Conservation (phyloP, 92 coral and sea anemone genomes). For the Metridium senile region DNA sequence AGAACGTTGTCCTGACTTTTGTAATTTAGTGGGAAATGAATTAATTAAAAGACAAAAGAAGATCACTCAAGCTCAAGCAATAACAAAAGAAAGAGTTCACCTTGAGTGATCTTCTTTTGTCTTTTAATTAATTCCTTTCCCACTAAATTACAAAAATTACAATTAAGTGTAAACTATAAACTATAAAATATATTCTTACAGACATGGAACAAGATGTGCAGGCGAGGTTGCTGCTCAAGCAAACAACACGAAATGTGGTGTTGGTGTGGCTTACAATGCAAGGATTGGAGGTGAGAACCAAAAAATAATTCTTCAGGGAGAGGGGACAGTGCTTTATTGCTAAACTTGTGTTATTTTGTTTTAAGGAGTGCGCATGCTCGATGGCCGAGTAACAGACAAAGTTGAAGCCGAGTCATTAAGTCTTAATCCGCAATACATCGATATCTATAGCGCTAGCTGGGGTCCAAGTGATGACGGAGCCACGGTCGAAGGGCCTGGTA, state of each 20-base stretch:
- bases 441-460: slow-evolving; percentile 98
- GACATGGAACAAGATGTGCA: slow-evolving; percentile 99
- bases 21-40: too few species aligned
- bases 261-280: slow-evolving; percentile 96
- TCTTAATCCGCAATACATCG: slow-evolving; percentile 96
- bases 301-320: background rate
- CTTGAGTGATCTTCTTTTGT: too few species aligned
- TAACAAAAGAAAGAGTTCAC: too few species aligned
- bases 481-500: slow-evolving; percentile 99
- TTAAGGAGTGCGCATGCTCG: slow-evolving; percentile 98
- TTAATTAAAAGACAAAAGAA: too few species aligned
- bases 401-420: slow-evolving; percentile 98
- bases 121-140: too few species aligned
- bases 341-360: background rate
- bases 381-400: slow-evolving; percentile 99
- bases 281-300: slow-evolving; percentile 83
- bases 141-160: too few species aligned
- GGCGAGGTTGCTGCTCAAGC: slow-evolving; percentile 99
- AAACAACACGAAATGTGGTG: slow-evolving; percentile 95
- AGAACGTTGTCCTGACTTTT: too few species aligned
- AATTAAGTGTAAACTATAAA: too few species aligned
- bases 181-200: too few species aligned
- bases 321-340: background rate
- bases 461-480: slow-evolving; percentile 99
- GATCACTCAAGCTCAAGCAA: too few species aligned